Base-by-base conservation (phyloP, 2,113 vertebrate genomes). In the Festucalex cinctus region DNA sequence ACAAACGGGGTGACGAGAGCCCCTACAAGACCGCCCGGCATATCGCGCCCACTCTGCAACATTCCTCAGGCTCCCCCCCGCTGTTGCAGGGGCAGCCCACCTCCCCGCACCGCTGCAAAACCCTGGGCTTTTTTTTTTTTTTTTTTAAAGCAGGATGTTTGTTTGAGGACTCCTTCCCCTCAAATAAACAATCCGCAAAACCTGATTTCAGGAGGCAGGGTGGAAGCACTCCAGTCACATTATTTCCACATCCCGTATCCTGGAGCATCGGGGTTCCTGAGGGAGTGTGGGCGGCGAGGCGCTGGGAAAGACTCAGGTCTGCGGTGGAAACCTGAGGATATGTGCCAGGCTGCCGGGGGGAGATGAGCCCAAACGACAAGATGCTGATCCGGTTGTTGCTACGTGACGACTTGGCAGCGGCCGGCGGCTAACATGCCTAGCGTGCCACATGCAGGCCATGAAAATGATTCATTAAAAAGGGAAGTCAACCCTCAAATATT, bases 121-220 rank as follows among this genome's bases (percentile, higher is more conserved):
- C 82, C 82, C 81, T 87, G 91, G 83, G 72, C 39, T 91, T 1
- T 9, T 12, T 41, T 41, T 39, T 39, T 9, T 90, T 60, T 91
- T 91, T 41, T 90, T 44, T 92, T 91, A 93, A 95, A 94, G 93
- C 94, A 96, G 94, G 94, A 95, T 94, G 94, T 93, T 94, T 94
- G 92, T 91, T 91, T 84, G 91, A 92, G 90, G 92, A 91, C 90
- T 93, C 91, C 92, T 91, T 92, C 89, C 91, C 93, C 92, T 93
- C 93, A 93, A 92, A 95, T 95, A 95, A 97, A 95, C 94, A 96
- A 93, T 92, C 92, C 88, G 87, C 89, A 91, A 88, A 90, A 90
- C 89, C 92, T 93, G 89, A 91, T 92, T 94, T 90, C 76, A 87
- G 90, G 89, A 91, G 90, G 91, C 88, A 85, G 87, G 88, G 92